Evolutionary conservation across 2,888 invertebrate genomes (phyloP).

Genomic region (Pristionchus entomophagus): DNA sequence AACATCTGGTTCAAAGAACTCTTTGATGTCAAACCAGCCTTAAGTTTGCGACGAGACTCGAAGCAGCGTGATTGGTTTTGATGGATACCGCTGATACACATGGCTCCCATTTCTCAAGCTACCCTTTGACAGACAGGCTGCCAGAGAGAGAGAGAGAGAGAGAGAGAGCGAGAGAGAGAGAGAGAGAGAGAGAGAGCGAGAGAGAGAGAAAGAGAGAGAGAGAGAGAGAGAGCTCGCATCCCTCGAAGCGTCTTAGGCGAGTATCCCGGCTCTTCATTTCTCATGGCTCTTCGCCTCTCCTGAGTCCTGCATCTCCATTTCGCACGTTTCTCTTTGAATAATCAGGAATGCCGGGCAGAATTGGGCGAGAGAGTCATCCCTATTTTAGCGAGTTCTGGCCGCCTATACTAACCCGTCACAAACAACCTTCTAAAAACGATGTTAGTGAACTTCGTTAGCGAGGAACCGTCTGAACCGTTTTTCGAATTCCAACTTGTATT

Average conservation of each 20-base stretch:
- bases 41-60: too few species aligned
- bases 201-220: background rate
- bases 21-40: too few species aligned
- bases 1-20: too few species aligned
- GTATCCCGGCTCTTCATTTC: background rate
- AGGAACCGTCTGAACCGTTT: too few species aligned
- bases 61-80: too few species aligned
- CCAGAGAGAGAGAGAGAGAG: too few species aligned
- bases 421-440: background rate
- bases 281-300: background rate
- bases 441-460: background rate
- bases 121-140: too few species aligned
- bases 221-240: background rate
- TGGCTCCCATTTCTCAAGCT: background rate
- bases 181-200: background rate
- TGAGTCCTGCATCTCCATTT: background rate
- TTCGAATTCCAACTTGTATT: too few species aligned
- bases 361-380: background rate
- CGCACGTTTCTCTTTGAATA: background rate
- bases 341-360: background rate
- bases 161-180: background rate
- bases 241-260: background rate
- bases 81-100: too few species aligned
- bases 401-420: background rate
- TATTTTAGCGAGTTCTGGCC: too few species aligned